Percentiles rank a stretch among this genome's conserved stretches.
phyloP scores from a whole-genome alignment of 2,888 invertebrate species.

The Machimus rusticus region DNA sequence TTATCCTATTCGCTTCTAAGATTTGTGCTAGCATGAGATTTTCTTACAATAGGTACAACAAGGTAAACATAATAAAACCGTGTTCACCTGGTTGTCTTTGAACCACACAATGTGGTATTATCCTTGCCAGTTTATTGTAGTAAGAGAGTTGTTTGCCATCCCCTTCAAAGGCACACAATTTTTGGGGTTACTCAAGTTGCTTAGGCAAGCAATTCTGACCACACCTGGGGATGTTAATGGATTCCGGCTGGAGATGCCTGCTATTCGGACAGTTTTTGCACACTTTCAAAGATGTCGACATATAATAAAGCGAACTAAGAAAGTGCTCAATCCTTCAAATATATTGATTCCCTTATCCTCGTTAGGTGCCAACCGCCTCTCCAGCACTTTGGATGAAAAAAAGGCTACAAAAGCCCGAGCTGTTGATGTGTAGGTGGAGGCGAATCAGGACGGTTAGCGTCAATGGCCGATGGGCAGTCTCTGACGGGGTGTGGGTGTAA shows the following conservation, averaged over 20 bases:
- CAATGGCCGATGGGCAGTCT: not conserved
- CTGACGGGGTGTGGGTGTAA: not conserved
- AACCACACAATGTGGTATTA: not conserved
- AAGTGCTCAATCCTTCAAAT: not conserved
- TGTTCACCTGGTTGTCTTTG: not conserved
- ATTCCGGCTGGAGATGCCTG: not conserved
- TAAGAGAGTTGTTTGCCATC: not conserved
- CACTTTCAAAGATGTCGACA: not conserved
- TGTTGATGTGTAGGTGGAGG: not conserved
- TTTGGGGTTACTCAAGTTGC: not conserved
- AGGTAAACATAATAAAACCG: not conserved
- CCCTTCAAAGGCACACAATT: not conserved
- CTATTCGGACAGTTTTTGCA: not conserved
- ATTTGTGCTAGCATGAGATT: not conserved
- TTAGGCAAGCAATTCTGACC: not conserved
- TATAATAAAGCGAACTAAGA: not conserved
- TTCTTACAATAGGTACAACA: not conserved
- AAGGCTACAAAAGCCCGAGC: not conserved
- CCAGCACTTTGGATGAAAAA: not conserved
- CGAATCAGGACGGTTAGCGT: not conserved
- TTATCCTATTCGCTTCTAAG: not conserved
- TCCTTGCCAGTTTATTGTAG: not conserved
- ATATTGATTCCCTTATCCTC: conserved; percentile 1
- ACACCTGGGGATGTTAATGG: not conserved
- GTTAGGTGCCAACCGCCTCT: not conserved